Evolutionary conservation across 53 echinoderm and acorn worm species (phyloP).

Genomic region (Mesocentrotus franciscanus): DNA sequence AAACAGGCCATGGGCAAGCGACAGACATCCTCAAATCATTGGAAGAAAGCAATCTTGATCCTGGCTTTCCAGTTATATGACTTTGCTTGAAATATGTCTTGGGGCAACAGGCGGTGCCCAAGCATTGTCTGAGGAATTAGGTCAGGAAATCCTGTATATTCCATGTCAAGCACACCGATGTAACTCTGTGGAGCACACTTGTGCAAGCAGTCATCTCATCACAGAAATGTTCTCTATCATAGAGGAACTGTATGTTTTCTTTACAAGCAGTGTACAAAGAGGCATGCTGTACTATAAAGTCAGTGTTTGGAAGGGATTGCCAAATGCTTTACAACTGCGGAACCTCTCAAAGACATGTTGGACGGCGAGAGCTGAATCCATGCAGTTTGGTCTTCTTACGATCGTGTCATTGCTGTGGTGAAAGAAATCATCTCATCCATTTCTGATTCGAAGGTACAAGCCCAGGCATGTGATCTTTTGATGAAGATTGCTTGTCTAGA

Average conservation of each 20-base stretch:
- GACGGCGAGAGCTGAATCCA: no score
- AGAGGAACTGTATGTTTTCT: conserved; percentile 40
- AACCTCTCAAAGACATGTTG: no score
- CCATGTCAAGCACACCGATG: conserved; percentile 25
- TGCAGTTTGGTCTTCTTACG: no score
- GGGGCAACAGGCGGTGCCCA: background rate
- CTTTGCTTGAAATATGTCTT: background rate
- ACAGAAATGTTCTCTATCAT: conserved; percentile 32
- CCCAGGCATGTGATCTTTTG: no score
- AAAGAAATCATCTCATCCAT: no score
- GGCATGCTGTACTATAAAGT: conserved; percentile 16
- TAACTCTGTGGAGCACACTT: conserved; percentile 30
- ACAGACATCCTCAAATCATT: conserved; percentile 32
- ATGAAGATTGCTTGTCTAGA: no score
- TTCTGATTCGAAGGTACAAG: no score
- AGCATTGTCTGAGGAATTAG: no score
- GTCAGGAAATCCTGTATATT: background rate
- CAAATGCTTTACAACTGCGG: no score
- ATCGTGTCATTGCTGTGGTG: no score
- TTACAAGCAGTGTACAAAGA: conserved; percentile 40
- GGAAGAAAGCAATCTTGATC: conserved; percentile 31
- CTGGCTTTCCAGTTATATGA: conserved; percentile 40
- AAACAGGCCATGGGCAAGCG: conserved; percentile 26
- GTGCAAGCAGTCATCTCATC: conserved; percentile 39
- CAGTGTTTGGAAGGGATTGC: no score